Percentiles rank a stretch among this genome's conserved stretches.
Evolutionary conservation across 2,797 vertebrate genomes (phyloP).

Genomic region (Pangasius krempfi): DNA sequence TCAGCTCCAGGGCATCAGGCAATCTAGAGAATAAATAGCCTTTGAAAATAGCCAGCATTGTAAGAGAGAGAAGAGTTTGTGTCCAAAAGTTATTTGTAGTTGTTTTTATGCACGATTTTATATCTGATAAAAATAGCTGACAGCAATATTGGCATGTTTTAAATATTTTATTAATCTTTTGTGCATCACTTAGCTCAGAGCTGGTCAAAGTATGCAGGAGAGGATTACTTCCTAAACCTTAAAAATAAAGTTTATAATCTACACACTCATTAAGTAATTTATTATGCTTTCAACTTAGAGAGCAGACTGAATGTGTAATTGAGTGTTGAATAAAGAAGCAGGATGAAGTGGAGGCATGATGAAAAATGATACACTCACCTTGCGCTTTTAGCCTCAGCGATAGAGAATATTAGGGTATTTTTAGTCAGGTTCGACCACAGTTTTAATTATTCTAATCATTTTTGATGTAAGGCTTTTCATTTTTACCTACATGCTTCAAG

Average conservation of each 20-base stretch:
- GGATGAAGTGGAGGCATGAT: neutral
- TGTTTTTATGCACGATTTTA: neutral
- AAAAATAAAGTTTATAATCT: neutral
- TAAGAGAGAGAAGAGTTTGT: neutral
- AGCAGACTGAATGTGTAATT: neutral
- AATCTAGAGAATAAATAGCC: neutral
- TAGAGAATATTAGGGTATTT: neutral
- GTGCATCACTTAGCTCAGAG: neutral
- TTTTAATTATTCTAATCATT: neutral
- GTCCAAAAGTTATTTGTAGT: neutral
- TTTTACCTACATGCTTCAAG: neutral
- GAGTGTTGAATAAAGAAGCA: neutral
- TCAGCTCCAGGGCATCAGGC: neutral
- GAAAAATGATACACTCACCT: neutral
- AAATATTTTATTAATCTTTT: neutral
- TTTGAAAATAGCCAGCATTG: neutral
- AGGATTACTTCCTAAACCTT: neutral
- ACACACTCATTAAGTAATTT: neutral
- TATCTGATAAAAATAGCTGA: conserved; percentile 8
- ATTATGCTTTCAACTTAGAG: neutral
- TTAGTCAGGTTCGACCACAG: neutral
- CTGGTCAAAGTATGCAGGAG: neutral
- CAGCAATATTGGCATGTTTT: neutral
- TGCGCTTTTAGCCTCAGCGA: neutral
- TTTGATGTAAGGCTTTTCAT: neutral